phyloP scores from a whole-genome alignment of 1,140 invertebrate species.

The Drosophila athabasca region DNA sequence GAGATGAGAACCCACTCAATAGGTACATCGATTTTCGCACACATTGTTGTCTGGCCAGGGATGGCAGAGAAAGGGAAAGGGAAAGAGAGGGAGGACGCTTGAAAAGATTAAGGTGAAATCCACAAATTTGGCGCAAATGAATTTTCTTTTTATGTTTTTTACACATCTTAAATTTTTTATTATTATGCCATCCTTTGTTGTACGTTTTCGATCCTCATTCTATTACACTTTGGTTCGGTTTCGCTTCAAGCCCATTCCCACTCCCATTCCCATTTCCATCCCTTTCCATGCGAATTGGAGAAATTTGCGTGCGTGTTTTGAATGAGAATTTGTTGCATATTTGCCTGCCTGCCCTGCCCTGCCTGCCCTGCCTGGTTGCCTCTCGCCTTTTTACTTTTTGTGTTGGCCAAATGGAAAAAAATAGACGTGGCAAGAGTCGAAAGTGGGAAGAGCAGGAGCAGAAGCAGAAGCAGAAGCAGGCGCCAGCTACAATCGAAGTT shows the following conservation, averaged over 20 bases:
- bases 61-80: not conserved
- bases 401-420: constrained; percentile 76
- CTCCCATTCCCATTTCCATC: not conserved
- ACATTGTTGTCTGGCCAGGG: constrained; percentile 58
- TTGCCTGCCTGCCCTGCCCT: constrained; percentile 44
- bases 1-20: constrained; percentile 56
- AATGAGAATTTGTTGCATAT: constrained; percentile 82
- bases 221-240: constrained; percentile 70
- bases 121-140: constrained; percentile 82
- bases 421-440: constrained; percentile 69
- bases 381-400: constrained; percentile 38
- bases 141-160: constrained; percentile 83
- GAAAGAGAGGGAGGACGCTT: constrained; percentile 5
- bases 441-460: constrained; percentile 45
- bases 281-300: constrained; percentile 68
- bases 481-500: constrained; percentile 28
- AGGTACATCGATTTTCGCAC: constrained; percentile 70
- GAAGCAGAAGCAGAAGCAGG: constrained; percentile 7
- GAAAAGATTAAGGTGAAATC: constrained; percentile 80
- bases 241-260: constrained; percentile 18
- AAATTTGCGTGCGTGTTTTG: constrained; percentile 82
- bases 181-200: constrained; percentile 81
- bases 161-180: constrained; percentile 83
- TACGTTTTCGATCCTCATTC: constrained; percentile 80
- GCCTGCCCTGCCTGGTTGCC: constrained; percentile 18